phyloP scores from a whole-genome alignment of 2,888 invertebrate species.

The Sclerodermus sp. region DNA sequence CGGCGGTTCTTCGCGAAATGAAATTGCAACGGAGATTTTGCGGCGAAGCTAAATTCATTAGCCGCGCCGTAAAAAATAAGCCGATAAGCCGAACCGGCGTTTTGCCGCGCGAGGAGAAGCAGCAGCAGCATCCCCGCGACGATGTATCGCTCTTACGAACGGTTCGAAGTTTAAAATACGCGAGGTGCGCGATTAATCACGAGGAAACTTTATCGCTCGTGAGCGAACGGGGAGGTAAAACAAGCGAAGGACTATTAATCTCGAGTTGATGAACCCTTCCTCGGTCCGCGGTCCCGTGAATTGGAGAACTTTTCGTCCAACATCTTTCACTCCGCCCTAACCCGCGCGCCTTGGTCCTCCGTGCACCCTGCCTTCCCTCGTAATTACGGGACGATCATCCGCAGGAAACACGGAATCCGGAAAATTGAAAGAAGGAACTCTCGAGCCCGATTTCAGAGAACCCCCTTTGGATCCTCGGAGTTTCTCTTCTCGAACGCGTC shows the following conservation, averaged over 20 bases:
- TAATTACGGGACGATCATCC: slow-evolving; percentile 27
- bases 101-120: no score
- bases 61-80: no score
- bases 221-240: slow-evolving; percentile 21
- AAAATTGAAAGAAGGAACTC: slow-evolving; percentile 22
- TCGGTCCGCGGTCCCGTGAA: slow-evolving; percentile 16
- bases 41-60: no score
- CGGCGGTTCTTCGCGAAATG: no score
- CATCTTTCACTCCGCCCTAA: no score
- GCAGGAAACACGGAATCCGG: slow-evolving; percentile 20
- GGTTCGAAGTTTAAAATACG: neutral
- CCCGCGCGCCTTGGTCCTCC: slow-evolving; percentile 1
- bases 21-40: no score
- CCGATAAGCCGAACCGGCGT: no score
- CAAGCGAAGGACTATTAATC: slow-evolving; percentile 30
- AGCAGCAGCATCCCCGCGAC: no score
- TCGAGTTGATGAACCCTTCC: slow-evolving; percentile 27
- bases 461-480: no score
- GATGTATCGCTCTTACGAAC: neutral
- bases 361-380: slow-evolving; percentile 2
- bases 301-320: slow-evolving; percentile 20
- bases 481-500: no score
- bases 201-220: slow-evolving; percentile 31
- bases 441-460: neutral
- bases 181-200: slow-evolving; percentile 24